Conservation (phyloP, 2,113 vertebrate species). For the Anguilla rostrata region DNA sequence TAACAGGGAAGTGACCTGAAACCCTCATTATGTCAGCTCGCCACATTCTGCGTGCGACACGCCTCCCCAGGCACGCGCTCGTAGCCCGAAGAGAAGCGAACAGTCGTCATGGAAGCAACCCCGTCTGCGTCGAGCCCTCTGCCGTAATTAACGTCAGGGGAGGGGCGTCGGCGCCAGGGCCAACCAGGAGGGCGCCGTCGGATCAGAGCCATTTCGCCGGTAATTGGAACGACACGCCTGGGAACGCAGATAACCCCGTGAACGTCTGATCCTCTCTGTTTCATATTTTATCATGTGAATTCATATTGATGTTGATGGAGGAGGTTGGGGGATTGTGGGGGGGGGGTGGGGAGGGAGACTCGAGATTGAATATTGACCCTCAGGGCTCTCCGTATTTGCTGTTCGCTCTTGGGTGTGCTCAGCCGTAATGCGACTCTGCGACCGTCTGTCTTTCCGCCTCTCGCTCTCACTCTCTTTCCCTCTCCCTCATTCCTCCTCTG, state of each 20-base stretch:
- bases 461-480: neutral
- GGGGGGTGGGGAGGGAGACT: too few relatives aligned
- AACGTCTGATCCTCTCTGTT: neutral
- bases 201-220: neutral
- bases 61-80: neutral
- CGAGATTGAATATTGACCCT: constrained; percentile 13
- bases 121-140: neutral
- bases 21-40: neutral
- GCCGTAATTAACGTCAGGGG: neutral
- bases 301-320: neutral
- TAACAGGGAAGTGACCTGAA: too few relatives aligned
- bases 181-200: neutral
- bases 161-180: neutral
- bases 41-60: neutral
- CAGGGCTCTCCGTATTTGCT: neutral
- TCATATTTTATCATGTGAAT: neutral
- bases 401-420: constrained; percentile 12
- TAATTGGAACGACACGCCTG: constrained; percentile 1
- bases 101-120: neutral
- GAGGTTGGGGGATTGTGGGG: too few relatives aligned
- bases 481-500: neutral
- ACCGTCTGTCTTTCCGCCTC: neutral
- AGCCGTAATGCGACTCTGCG: neutral
- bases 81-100: neutral
- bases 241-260: neutral